Conservation (phyloP, 2,888 invertebrate species). For the Lasioglossum vierecki region DNA sequence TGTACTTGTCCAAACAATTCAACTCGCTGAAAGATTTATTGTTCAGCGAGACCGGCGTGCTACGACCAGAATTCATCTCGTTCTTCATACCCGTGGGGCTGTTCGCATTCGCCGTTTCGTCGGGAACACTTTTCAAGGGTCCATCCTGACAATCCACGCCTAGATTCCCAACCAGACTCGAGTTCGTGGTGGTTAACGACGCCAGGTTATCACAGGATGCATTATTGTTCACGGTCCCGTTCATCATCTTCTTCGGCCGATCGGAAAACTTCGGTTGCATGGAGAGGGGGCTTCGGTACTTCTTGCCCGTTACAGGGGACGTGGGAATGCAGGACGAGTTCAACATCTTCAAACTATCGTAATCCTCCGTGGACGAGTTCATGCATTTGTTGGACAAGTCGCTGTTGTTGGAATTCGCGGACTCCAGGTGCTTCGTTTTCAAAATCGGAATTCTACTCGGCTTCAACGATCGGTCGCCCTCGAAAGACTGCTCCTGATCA, state of each 20-base stretch:
- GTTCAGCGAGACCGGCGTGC: conserved; percentile 66
- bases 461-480: conserved; percentile 72
- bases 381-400: conserved; percentile 72
- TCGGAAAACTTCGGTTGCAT: conserved; percentile 72
- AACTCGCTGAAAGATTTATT: conserved; percentile 63
- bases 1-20: conserved; percentile 56
- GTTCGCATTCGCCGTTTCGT: conserved; percentile 27
- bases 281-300: conserved; percentile 79
- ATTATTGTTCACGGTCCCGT: conserved; percentile 72
- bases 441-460: conserved; percentile 80
- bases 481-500: conserved; percentile 59
- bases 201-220: conserved; percentile 48
- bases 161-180: conserved; percentile 46
- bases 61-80: conserved; percentile 70
- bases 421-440: conserved; percentile 75
- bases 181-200: conserved; percentile 21
- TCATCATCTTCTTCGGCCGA: conserved; percentile 68
- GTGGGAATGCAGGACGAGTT: conserved; percentile 74
- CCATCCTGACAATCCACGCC: conserved; percentile 39
- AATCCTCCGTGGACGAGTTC: conserved; percentile 69
- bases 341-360: conserved; percentile 60
- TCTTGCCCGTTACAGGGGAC: conserved; percentile 80
- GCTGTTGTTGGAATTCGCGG: conserved; percentile 66
- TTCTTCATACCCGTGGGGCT: conserved; percentile 64
- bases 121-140: conserved; percentile 19